phyloP scores from a whole-genome alignment of 2,113 vertebrate species.

The Corythornis cristatus region DNA sequence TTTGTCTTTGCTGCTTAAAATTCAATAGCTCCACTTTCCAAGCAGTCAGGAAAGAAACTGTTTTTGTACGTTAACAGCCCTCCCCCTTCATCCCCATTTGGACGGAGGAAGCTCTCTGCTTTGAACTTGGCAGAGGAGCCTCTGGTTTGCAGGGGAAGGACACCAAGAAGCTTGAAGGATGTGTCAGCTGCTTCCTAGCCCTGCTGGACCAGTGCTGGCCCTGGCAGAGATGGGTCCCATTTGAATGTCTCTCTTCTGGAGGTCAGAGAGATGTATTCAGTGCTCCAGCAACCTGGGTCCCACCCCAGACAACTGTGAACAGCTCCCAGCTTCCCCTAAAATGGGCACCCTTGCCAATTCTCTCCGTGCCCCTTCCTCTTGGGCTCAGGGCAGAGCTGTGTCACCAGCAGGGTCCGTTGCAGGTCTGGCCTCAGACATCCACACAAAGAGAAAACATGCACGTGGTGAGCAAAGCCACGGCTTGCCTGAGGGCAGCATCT shows the following conservation, averaged over 20 bases:
- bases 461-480: rapidly evolving
- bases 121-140: background rate
- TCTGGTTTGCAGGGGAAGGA: background rate
- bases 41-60: conserved; percentile 3
- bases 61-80: background rate
- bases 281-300: background rate
- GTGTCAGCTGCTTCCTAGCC: background rate
- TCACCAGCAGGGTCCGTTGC: rapidly evolving
- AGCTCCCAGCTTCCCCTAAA: background rate
- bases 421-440: background rate
- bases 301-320: background rate
- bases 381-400: background rate
- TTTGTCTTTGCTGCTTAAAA: conserved; percentile 66
- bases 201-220: background rate
- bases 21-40: conserved; percentile 43
- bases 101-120: background rate
- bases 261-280: background rate
- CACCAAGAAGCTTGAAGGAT: background rate
- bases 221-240: rapidly evolving
- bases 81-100: background rate
- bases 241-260: background rate
- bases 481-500: background rate
- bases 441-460: background rate
- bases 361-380: rapidly evolving
- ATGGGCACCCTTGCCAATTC: background rate